phyloP scores from a whole-genome alignment of 2,113 vertebrate species.

The Odobenus rosmarus region DNA sequence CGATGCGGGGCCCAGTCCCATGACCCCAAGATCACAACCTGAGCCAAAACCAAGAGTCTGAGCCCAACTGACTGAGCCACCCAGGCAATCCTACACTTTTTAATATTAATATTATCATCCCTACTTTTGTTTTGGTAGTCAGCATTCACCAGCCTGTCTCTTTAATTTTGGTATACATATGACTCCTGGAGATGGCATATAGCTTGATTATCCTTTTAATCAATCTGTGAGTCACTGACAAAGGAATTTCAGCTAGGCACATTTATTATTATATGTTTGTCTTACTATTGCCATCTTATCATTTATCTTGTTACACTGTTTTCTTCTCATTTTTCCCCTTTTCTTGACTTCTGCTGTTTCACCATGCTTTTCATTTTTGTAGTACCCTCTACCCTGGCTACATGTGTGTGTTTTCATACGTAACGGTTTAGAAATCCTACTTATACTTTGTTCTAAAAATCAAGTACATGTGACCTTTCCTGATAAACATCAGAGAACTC shows the following conservation, averaged over 20 bases:
- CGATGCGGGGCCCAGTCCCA: too few species aligned
- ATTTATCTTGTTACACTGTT: neutral
- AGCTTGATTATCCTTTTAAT: slow-evolving; percentile 27
- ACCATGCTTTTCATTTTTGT: neutral
- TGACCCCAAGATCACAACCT: neutral
- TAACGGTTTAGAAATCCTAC: slow-evolving; percentile 37
- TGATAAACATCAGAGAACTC: neutral
- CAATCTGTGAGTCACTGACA: neutral
- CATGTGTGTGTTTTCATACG: slow-evolving; percentile 24
- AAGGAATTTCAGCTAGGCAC: neutral
- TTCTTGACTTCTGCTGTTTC: slow-evolving; percentile 4
- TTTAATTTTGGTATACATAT: neutral
- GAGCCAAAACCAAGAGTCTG: neutral
- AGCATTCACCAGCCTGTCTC: neutral
- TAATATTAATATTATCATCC: neutral
- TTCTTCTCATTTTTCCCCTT: neutral
- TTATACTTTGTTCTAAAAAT: neutral
- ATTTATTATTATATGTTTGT: neutral
- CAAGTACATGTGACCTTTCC: slow-evolving; percentile 13
- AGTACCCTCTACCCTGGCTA: neutral
- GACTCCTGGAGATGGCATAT: neutral
- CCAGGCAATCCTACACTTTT: neutral
- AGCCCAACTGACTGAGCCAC: neutral
- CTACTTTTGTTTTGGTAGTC: slow-evolving; percentile 10
- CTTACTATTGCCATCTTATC: neutral